Conservation (phyloP, 2,888 invertebrate genomes). For the Caenorhabditis imperialis region DNA sequence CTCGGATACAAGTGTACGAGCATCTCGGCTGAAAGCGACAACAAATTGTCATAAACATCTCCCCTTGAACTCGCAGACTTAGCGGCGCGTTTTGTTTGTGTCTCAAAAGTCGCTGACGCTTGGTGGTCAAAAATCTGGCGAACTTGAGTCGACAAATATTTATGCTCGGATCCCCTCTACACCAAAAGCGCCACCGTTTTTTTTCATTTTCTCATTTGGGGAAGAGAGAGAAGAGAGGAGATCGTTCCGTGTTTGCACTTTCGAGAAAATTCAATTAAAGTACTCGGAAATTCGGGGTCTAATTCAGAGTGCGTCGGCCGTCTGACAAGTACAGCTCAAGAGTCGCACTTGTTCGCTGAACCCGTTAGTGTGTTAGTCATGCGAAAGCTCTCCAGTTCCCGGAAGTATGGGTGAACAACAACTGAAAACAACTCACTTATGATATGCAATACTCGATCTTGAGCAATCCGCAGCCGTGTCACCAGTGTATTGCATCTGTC, state of each 20-base stretch:
- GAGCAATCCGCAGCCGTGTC: slow-evolving; percentile 92
- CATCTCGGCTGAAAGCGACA: slow-evolving; percentile 76
- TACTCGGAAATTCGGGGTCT: too few relatives aligned
- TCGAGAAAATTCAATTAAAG: too few relatives aligned
- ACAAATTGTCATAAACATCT: too few relatives aligned
- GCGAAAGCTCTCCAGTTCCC: too few relatives aligned
- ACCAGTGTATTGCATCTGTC: slow-evolving; percentile 95
- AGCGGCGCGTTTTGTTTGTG: background rate
- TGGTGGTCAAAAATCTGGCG: slow-evolving; percentile 46
- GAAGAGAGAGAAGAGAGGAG: too few relatives aligned
- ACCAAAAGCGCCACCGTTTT: slow-evolving; percentile 3
- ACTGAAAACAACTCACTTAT: slow-evolving; percentile 70
- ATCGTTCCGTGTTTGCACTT: too few relatives aligned
- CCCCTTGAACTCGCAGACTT: too few relatives aligned
- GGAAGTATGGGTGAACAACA: too few relatives aligned
- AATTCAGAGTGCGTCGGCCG: too few relatives aligned
- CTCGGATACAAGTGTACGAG: slow-evolving; percentile 73
- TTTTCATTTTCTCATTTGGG: background rate
- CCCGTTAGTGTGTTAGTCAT: too few relatives aligned
- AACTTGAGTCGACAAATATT: slow-evolving; percentile 46
- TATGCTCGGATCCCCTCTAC: slow-evolving; percentile 25
- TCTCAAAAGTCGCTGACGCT: slow-evolving; percentile 23
- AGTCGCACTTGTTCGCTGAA: too few relatives aligned
- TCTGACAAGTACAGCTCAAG: too few relatives aligned
- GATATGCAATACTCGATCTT: slow-evolving; percentile 80